Evolutionary conservation across 1,140 invertebrate genomes (phyloP), one percentile per base, ranked within the genome.

Genomic region (Battus philenor): DNA sequence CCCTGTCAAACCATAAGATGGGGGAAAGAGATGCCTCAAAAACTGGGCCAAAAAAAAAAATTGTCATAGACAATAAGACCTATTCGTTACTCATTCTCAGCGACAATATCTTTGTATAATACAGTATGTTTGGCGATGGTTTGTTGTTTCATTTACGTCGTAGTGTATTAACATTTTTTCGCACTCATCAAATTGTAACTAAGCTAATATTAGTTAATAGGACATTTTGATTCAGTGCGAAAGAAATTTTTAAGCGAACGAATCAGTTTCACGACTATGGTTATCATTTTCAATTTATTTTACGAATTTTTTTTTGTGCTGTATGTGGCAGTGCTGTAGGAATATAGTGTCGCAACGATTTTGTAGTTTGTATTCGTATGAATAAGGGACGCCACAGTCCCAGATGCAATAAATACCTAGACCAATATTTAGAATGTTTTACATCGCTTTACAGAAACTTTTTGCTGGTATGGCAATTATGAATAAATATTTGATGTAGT

Each of bases 391-490:
- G 41, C 30, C 16, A 54, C 31, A 47, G 62, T 68, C 63, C 69
- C 62, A 54, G n/a, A n/a, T 53, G 80, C 77, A 84, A 84, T 82
- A 83, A 82, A 65, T 69, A 68, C 75, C 63, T 85, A 85, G 81
- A 85, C 78, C 81, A 85, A 85, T 85, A 79, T 81, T 78, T 82
- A 82, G 78, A 79, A 73, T 65, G 63, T 77, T 79, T 80, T 84
- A 82, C 78, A 84, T 59, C 72, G 75, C 74, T 81, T 80, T 79
- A 77, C 55, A 71, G 58, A 69, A 56, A 71, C 61, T 68, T 56
- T 69, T 68, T 78, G 73, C 69, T 75, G 71, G 76, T 71, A 77
- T 77, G 77, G 72, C 76, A 69, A 70, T 68, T 72, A 78, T 68
- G 63, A 71, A 68, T 59, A 67, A 62, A 57, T 45, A 57, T 57